These are phyloP conservation scores for Epirrita christyi DNA, from an alignment of 2,888 invertebrate species.

Conservation along the genomic window DNA sequence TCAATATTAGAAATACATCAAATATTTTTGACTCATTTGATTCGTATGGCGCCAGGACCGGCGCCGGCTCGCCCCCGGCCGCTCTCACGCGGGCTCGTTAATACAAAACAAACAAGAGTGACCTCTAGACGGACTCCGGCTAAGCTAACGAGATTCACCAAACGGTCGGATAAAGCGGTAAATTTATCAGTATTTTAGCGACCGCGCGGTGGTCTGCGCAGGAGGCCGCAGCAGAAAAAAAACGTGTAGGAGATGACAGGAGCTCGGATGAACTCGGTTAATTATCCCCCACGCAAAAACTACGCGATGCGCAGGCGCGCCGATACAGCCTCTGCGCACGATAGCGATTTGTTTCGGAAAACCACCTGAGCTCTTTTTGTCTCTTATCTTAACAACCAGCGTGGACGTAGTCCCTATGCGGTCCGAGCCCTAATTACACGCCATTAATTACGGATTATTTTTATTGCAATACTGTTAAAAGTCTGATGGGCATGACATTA, in stretches of 20 bases:
- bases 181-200: slow-evolving; percentile 77
- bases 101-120: slow-evolving; percentile 84
- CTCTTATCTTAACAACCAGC: slow-evolving; percentile 58
- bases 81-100: slow-evolving; percentile 72
- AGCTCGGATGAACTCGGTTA: slow-evolving; percentile 72
- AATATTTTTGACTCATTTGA: slow-evolving; percentile 78
- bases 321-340: slow-evolving; percentile 63
- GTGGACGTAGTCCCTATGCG: slow-evolving; percentile 56
- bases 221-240: slow-evolving; percentile 64
- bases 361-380: slow-evolving; percentile 59
- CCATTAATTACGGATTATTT: slow-evolving; percentile 70
- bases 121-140: slow-evolving; percentile 77
- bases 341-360: slow-evolving; percentile 64
- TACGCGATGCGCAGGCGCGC: slow-evolving; percentile 61
- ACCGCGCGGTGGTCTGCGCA: slow-evolving; percentile 73
- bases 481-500: slow-evolving; percentile 59
- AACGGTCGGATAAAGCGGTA: slow-evolving; percentile 81
- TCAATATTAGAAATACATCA: slow-evolving; percentile 77
- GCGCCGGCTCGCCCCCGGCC: slow-evolving; percentile 80
- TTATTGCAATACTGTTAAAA: slow-evolving; percentile 53
- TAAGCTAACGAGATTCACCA: slow-evolving; percentile 82
- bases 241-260: slow-evolving; percentile 82
- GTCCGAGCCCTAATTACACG: slow-evolving; percentile 65
- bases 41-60: slow-evolving; percentile 73
- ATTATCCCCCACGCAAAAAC: slow-evolving; percentile 73